Conservation (phyloP, 2,797 vertebrate species). For the Coregonus ussuriensis region DNA sequence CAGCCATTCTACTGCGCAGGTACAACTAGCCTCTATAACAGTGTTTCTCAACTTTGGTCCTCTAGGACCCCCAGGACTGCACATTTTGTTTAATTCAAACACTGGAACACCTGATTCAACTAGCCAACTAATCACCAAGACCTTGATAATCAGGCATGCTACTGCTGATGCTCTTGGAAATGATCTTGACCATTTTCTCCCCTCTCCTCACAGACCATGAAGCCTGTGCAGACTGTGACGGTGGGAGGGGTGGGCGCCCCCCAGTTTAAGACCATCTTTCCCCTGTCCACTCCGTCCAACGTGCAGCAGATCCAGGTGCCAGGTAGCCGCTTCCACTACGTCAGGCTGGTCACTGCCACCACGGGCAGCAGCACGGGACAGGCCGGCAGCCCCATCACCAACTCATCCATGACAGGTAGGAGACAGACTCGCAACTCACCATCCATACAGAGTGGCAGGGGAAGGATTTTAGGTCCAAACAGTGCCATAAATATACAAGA, state of each 20-base stretch:
- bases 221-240: conserved; percentile 89
- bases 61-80: not conserved
- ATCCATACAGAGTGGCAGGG: no score
- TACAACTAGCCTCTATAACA: conserved; percentile 39
- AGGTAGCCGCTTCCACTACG: conserved; percentile 97
- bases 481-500: not conserved
- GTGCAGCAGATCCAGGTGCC: conserved; percentile 99
- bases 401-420: conserved; percentile 90
- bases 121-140: not conserved
- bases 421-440: not conserved
- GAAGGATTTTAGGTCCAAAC: not conserved
- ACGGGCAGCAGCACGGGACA: conserved; percentile 83
- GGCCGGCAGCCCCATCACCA: conserved; percentile 83
- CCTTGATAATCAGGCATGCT: no score
- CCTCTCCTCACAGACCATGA: conserved; percentile 77
- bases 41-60: not conserved
- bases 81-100: not conserved
- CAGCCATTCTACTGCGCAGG: conserved; percentile 80
- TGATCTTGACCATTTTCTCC: not conserved
- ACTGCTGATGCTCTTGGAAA: not conserved
- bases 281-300: conserved; percentile 88
- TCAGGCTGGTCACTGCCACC: conserved; percentile 93
- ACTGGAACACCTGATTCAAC: not conserved
- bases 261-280: conserved; percentile 97
- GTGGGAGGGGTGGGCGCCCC: conserved; percentile 89